These are phyloP conservation scores for Dryobotodes eremita DNA, from an alignment of 2,888 invertebrate genomes.

Conservation along the genomic window DNA sequence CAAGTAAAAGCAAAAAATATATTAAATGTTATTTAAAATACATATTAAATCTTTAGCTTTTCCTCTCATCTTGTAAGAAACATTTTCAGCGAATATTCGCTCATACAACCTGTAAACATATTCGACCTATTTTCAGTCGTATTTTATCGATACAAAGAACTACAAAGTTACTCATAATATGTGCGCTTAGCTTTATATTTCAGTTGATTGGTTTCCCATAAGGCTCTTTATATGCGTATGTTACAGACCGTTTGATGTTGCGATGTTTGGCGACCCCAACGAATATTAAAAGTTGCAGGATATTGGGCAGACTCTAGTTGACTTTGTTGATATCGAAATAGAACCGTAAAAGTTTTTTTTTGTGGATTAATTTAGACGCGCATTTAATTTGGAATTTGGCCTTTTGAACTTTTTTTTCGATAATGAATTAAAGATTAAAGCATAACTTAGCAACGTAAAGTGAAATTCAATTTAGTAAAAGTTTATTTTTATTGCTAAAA, in stretches of 20 bases:
- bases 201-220: constrained; percentile 17
- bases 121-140: constrained; percentile 1
- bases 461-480: constrained; percentile 3
- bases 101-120: not conserved
- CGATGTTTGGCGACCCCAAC: constrained; percentile 42
- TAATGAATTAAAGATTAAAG: constrained; percentile 2
- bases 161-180: constrained; percentile 40
- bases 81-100: not conserved
- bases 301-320: constrained; percentile 37
- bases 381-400: not conserved
- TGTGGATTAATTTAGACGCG: not conserved
- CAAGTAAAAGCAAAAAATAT: not conserved
- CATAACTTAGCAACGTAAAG: not conserved
- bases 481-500: not conserved
- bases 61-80: not conserved
- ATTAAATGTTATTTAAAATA: not conserved
- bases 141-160: constrained; percentile 18
- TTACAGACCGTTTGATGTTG: constrained; percentile 57
- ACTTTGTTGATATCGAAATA: constrained; percentile 12
- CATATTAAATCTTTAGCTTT: not conserved
- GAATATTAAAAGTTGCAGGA: constrained; percentile 54
- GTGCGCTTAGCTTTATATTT: constrained; percentile 17
- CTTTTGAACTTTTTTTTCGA: not conserved
- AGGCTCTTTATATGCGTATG: constrained; percentile 11
- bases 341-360: not conserved